Base-by-base conservation (phyloP, 2,888 invertebrate species). In the Patella pellucida region DNA sequence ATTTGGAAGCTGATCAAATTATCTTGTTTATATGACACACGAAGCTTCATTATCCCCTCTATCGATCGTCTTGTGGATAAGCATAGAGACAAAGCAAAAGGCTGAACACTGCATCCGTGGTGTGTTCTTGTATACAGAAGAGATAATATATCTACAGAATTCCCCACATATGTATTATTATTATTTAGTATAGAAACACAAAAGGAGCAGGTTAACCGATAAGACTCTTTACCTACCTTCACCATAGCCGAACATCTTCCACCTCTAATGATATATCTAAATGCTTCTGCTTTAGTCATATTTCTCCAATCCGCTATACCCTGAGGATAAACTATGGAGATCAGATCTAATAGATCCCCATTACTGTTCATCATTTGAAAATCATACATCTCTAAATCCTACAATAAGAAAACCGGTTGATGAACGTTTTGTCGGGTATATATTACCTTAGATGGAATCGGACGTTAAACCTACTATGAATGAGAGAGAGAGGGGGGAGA, bases 241-340 rank as follows among this genome's bases (percentile, higher is more conserved):
- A 89, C 78, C 0, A 89, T 78, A 19, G 86, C 89, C 50, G 89
- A 89, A 75, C 89, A 89, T 72, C 84, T 83, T 11, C 89, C 85
- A 71, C 78, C 79, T 15, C 71, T 72, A 12, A 83, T 79, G 27
- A 88, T 76, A 52, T 80, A 87, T 1, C 78, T 41, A 9, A 75
- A 52, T 12, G 83, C 73, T 75, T 88, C 82, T 27, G 78, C 78
- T 27, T 75, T 76, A 3, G 82, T 79, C 85, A 88, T 86, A 11
- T 81, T 82, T 9, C 52, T 72, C 79, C 84, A 87, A 75, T 88
- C 82, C 16, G 85, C 86, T 19, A 78, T 71, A 15, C 71, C 73
- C 9, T 78, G 77, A 9, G 84, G 84, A 56, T 83, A 80, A 4
- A 89, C 68, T 4, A 82, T 86, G 68, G 78, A 78, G 12, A 82